Evolutionary conservation across 1,140 invertebrate species (phyloP).

Genomic region (Bombus breviceps): DNA sequence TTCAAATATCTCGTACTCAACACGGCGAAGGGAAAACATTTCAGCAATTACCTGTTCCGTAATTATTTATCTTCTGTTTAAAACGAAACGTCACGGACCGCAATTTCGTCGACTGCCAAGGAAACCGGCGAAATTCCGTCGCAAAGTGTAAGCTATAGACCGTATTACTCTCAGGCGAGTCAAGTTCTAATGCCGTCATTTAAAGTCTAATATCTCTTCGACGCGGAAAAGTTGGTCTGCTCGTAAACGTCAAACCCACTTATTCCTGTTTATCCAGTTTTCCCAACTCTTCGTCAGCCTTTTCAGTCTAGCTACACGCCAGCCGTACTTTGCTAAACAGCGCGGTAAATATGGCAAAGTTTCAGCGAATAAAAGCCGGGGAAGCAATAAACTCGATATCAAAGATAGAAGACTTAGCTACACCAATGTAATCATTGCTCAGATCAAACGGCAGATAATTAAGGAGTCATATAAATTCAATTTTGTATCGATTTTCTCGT

Average conservation of each 20-base stretch:
- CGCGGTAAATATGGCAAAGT: background rate
- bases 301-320: background rate
- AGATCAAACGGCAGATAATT: slow-evolving; percentile 15
- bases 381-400: slow-evolving; percentile 29
- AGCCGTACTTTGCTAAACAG: slow-evolving; percentile 21
- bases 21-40: background rate
- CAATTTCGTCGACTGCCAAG: slow-evolving; percentile 14
- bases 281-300: slow-evolving; percentile 20
- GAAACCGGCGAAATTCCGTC: slow-evolving; percentile 19
- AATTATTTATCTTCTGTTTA: slow-evolving; percentile 29
- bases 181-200: slow-evolving; percentile 55
- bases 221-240: slow-evolving; percentile 34
- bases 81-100: slow-evolving; percentile 9
- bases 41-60: background rate
- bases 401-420: background rate
- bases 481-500: background rate
- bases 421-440: background rate
- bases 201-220: slow-evolving; percentile 52
- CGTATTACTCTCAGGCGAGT: slow-evolving; percentile 48
- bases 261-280: slow-evolving; percentile 44
- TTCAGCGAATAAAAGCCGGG: background rate
- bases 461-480: background rate
- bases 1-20: background rate
- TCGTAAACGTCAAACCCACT: slow-evolving; percentile 52
- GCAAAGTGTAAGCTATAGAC: slow-evolving; percentile 29